These are phyloP conservation scores for Patella pellucida DNA, from an alignment of 2,888 invertebrate genomes.

Conservation along the genomic window DNA sequence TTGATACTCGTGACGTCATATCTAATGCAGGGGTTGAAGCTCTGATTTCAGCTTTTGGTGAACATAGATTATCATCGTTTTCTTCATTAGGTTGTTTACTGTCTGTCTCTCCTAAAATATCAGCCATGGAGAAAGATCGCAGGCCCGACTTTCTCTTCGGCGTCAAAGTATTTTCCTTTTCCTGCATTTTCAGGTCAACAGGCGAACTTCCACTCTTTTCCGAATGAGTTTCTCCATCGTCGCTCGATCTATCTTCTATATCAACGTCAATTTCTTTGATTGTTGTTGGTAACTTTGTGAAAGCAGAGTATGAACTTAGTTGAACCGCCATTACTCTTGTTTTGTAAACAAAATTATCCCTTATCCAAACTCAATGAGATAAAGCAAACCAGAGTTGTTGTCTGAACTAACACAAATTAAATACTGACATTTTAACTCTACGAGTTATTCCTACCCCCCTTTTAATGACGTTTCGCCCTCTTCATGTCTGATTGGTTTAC, in stretches of 20 bases:
- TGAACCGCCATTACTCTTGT: neutral
- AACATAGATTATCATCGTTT: neutral
- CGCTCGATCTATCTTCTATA: neutral
- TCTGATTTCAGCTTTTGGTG: neutral
- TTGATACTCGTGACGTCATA: neutral
- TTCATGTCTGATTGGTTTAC: constrained; percentile 9
- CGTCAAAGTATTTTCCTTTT: neutral
- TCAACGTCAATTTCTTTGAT: constrained; percentile 1
- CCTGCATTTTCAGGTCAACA: neutral
- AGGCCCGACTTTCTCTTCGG: neutral
- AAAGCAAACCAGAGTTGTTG: no score
- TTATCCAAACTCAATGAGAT: no score
- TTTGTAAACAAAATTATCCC: no score
- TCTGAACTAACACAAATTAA: neutral
- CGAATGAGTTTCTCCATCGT: neutral
- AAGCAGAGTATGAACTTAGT: neutral
- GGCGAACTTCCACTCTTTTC: neutral
- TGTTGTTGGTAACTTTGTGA: neutral
- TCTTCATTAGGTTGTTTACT: neutral
- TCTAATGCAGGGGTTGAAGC: neutral
- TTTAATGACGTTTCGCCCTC: neutral
- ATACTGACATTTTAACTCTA: neutral
- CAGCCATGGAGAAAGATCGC: neutral
- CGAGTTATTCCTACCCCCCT: neutral
- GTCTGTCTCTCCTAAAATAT: constrained; percentile 3